Conservation (phyloP, 2,797 vertebrate species). For the Tokudaia muenninki region DNA sequence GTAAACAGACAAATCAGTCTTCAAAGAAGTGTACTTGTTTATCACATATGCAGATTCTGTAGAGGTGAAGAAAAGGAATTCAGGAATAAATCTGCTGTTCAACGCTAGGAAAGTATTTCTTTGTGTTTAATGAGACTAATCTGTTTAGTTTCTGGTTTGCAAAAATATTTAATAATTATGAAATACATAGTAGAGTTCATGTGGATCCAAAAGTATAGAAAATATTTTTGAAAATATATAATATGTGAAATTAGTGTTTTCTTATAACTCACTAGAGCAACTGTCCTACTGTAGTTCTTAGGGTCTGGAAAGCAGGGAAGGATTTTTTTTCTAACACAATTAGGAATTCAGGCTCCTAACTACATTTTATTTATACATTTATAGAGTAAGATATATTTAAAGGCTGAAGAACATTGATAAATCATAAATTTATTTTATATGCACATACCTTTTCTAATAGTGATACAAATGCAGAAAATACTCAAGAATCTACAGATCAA, state of each 20-base stretch:
- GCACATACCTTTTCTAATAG: background rate
- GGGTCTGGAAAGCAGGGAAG: background rate
- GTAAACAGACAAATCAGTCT: constrained; percentile 85
- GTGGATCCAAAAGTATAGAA: constrained; percentile 66
- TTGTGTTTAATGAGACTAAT: constrained; percentile 49
- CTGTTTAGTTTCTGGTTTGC: constrained; percentile 32
- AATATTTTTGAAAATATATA: constrained; percentile 74
- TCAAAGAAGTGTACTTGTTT: constrained; percentile 75
- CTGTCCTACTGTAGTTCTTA: background rate
- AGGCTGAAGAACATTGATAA: background rate
- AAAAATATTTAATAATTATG: constrained; percentile 70
- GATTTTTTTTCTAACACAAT: background rate
- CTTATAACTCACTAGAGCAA: constrained; percentile 42
- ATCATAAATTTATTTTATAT: constrained; percentile 36
- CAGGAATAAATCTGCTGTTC: constrained; percentile 66
- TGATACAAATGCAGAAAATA: background rate
- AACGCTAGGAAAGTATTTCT: constrained; percentile 65
- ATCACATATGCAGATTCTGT: constrained; percentile 58
- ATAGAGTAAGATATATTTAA: background rate
- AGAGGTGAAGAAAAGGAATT: constrained; percentile 69
- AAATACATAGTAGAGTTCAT: constrained; percentile 70
- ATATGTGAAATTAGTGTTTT: constrained; percentile 80
- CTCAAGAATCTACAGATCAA: constrained; percentile 26
- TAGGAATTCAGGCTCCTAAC: constrained; percentile 32
- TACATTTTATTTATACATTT: constrained; percentile 36